Evolutionary conservation across 2,113 vertebrate species (phyloP), one percentile per base, ranked within the genome.

Genomic region (Rhinoptilus africanus): DNA sequence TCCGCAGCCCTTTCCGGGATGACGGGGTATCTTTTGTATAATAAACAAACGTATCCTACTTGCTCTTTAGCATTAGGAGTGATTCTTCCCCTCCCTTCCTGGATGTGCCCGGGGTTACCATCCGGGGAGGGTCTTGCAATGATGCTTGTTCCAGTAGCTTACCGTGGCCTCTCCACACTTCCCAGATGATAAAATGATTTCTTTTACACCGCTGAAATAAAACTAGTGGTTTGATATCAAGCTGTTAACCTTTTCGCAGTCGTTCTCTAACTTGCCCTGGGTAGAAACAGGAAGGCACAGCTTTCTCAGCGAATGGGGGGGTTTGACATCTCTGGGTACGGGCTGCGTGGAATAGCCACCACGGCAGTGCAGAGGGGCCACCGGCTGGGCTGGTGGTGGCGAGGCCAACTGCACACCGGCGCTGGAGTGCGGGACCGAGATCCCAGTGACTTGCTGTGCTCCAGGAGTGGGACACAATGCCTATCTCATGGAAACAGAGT

Each of bases 81-180:
- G 51, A 83, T 75, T 91, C 50, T 91, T 91, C 48, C 35, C 11
- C 6, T 95, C 39, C 69, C 43, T 94, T 91, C 71, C 74, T 82
- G 90, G 26, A 67, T 78, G 28, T 78, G 81, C 56, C 18, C 57
- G 68, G 34, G 11, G 30, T 37, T 91, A 26, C 69, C 89, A 4
- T 81, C 81, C 1, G 1, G 28, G 51, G 26, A 89, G 13, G 32
- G 22, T 89, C 60, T 72, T 77, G 14, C 47, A 63, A n/a, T 63
- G 43, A 32, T 85, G 18, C n/a, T 64, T 85, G 23, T 81, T 92
- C 35, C 19, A 48, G 9, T 67, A 88, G 20, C 37, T 93, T 89
- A n/a, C 68, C 66, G 4, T 92, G 64, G 53, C 35, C 17, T 89
- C 18, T 69, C 39, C 57, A 34, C 19, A 35, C n/a, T 53, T 95